Base-by-base conservation (phyloP, 2,888 invertebrate species). In the Cephus sareptanus region DNA sequence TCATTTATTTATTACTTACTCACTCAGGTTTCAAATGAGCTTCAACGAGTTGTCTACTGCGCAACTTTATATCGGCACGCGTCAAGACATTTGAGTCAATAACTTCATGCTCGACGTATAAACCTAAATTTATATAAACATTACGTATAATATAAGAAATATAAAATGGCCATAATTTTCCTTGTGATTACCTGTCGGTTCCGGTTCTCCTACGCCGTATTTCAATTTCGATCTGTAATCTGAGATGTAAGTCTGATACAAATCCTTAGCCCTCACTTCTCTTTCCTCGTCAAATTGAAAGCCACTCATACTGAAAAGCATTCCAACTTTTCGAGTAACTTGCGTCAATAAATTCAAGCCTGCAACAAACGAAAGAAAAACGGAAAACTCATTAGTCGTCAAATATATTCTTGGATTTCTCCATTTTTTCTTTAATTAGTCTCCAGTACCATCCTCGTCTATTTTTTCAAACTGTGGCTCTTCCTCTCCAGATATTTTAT, bases 11-110 rank as follows among this genome's bases (percentile, higher is more conserved):
- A 37, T 71, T 13, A 30, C n/a, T 82, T 78, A 87, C 37, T 89
- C 77, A 87, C 40, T 89, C 85, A 4, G 71, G 75, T 79, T 84
- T 88, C 4, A 83, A 69, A 74, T 89, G 92, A 90, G 3, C 92
- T 40, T 94, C 94, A 0, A 94, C 92, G 4, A 94, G 86, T 82
- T 93, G 93, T 85, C 92, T 93, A 83, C 94, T 94, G 35, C 92
- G 91, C 15, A 92, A 85, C 83, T 94, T 94, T 4, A 94, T 87
- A 1, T 93, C 87, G 1, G 92, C 91, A 79, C 94, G 92, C 56
- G 93, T 92, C 0, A 93, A 92, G 73, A 94, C 92, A 71, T 92
- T 92, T 0, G 93, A 90, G 83, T 94, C 94, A 31, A 93, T 92
- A 86, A 92, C 91, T 86, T 94, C 93, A 75, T 93, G 93, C 91